Evolutionary conservation across 2,888 invertebrate species (phyloP), one percentile per base, ranked within the genome.

Genomic region (Lycophotia porphyrea): DNA sequence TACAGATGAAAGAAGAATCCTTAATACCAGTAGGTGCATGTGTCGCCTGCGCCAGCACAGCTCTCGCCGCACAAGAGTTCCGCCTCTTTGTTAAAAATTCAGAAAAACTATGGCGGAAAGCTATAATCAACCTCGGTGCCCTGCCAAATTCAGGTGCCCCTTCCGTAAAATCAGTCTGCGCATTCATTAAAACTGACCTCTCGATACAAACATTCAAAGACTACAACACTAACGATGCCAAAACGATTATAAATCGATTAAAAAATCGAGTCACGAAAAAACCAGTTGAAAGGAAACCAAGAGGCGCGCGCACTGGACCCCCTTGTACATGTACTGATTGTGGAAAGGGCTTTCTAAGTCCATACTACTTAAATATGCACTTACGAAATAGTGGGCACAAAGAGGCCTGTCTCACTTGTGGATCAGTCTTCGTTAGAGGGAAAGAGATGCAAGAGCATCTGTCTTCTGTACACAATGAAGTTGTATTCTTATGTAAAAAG

Each of bases 331-430:
- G 96, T 74, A 90, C 91, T 0, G 96, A 96, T 42, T 96, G 96
- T 68, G 92, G 92, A 0, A 96, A 95, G 76, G 76, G 82, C 0
- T 96, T 95, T 76, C 58, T 88, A 0, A 94, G 93, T 58, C 95
- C 96, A 0, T 93, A 93, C 55, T 93, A 92, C 65, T 74, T 96
- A 13, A 93, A 92, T 67, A 75, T 91, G 71, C 96, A 96, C 84
- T 86, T 96, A 27, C 91, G 91, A 55, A 96, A 96, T 82, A 95
- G 95, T 78, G 95, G 95, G 0, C 93, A 93, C 58, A 95, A 94
- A 58, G 95, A 95, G 55, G 94, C 93, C 0, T 96, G 96, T 49
- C 79, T 89, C 18, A 79, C 89, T 0, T 96, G 96, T 63, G 96
- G 95, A 0, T 78, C 76, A 0, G 90, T 96, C 0, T 61, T 91